These are phyloP conservation scores for Anabacerthia variegaticeps DNA, from an alignment of 2,797 vertebrate genomes.

Conservation along the genomic window DNA sequence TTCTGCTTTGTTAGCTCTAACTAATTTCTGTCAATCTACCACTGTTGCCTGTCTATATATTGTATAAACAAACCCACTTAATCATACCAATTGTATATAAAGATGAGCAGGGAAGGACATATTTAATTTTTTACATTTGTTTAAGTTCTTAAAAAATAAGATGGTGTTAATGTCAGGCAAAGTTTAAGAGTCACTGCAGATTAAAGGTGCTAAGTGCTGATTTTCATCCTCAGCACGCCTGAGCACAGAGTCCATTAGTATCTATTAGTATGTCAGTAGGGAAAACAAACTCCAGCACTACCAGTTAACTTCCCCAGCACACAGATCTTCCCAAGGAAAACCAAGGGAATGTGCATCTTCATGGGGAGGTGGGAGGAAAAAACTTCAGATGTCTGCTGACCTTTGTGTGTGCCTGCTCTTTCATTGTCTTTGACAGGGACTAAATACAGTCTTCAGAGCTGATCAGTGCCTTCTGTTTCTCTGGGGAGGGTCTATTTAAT, in stretches of 20 bases:
- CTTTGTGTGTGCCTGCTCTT: neutral
- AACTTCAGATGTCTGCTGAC: neutral
- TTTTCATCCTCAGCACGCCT: neutral
- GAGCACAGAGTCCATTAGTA: neutral
- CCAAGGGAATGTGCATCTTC: neutral
- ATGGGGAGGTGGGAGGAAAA: neutral
- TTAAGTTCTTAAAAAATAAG: neutral
- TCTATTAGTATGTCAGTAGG: conserved; percentile 10
- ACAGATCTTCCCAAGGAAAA: neutral
- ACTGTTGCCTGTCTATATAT: neutral
- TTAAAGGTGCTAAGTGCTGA: neutral
- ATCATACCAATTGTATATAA: neutral
- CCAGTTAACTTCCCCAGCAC: conserved; percentile 14
- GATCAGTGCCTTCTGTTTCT: neutral
- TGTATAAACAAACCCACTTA: neutral
- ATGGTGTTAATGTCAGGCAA: neutral
- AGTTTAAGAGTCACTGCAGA: neutral
- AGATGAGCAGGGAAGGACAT: neutral
- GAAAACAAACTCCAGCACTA: neutral
- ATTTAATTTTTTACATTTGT: neutral
- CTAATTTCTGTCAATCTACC: neutral
- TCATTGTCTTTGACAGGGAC: neutral
- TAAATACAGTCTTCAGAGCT: neutral
- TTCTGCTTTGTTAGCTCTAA: neutral
- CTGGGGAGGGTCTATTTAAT: conserved; percentile 3